Evolutionary conservation across 2,888 invertebrate genomes (phyloP), one percentile per base, ranked within the genome.

Genomic region (Podabrus alpinus): DNA sequence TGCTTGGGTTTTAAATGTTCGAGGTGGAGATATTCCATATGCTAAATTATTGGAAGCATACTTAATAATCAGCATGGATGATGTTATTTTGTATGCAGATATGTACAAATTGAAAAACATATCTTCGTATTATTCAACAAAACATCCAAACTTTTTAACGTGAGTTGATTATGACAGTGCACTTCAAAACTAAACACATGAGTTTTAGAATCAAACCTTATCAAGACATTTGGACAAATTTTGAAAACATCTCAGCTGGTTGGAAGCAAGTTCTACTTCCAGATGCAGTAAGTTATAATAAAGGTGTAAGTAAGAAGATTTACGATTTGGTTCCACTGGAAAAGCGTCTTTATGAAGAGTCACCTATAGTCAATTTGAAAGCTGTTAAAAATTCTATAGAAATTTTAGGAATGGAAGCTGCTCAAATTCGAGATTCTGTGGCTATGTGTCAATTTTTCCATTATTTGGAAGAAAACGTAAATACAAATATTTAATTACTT

Each of bases 401-500:
- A 87, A 91, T 92, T 17, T 89, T 90, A 70, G 96, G 96, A 66
- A 97, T 97, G 96, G 90, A 91, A 80, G 90, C 88, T 69, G 95
- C 97, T 0, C 96, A 97, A 85, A 88, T 97, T 69, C 90, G 94
- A 69, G 98, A 99, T 87, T 97, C 94, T 0, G 94, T 94, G 0
- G 96, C 96, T 0, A 92, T 97, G 88, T 95, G 97, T 85, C 94
- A 96, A 81, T 94, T 95, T 80, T 90, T 97, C 80, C 90, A 92
- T 15, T 92, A 92, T 85, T 87, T 95, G 72, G 94, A 95, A 85
- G 88, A 90, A 71, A 90, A 91, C 85, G 92, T 92, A 81, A 83
- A 88, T 88, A 64, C 3, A 13, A n/a, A n/a, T 7, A 45, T 1
- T 2, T 67, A 13, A 24, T 24, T 21, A 1, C 62, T 17, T 5